Conservation (phyloP, 2,797 vertebrate species). For the Protosalanx chinensis region DNA sequence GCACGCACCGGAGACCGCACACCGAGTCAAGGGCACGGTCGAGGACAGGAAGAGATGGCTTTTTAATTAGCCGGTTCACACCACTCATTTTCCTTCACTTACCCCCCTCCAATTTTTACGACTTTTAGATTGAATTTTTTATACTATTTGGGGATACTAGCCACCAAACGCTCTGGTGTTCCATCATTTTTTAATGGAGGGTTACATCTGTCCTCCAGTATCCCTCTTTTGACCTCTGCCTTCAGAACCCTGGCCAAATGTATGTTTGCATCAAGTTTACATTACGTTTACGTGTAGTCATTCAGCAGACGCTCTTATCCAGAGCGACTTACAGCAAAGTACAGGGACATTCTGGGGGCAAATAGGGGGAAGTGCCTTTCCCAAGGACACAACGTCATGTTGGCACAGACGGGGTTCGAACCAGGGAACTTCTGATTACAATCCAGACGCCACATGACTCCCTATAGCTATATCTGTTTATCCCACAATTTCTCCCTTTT, state of each 20-base stretch:
- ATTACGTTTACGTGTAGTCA: background rate
- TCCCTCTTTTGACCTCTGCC: slow-evolving; percentile 42
- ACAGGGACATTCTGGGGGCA: no score
- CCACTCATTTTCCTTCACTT: slow-evolving; percentile 58
- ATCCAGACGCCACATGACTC: no score
- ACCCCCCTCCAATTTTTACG: slow-evolving; percentile 64
- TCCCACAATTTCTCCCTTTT: no score
- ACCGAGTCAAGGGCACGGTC: slow-evolving; percentile 62
- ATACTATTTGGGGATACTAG: slow-evolving; percentile 71
- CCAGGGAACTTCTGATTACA: no score
- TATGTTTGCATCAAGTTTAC: slow-evolving; percentile 26
- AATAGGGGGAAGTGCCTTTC: no score
- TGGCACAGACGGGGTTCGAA: no score
- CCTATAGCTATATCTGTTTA: no score
- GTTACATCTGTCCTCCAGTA: slow-evolving; percentile 45
- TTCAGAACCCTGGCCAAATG: slow-evolving; percentile 47
- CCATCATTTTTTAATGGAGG: slow-evolving; percentile 68
- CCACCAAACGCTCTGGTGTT: slow-evolving; percentile 60
- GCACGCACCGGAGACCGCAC: slow-evolving; percentile 40
- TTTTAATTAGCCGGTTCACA: slow-evolving; percentile 72
- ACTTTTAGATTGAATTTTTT: slow-evolving; percentile 71
- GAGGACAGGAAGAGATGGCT: slow-evolving; percentile 73
- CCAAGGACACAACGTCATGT: no score
- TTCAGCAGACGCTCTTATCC: no score
- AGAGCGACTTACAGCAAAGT: no score